Conservation (phyloP, 2,113 vertebrate genomes). For the Meriones unguiculatus region DNA sequence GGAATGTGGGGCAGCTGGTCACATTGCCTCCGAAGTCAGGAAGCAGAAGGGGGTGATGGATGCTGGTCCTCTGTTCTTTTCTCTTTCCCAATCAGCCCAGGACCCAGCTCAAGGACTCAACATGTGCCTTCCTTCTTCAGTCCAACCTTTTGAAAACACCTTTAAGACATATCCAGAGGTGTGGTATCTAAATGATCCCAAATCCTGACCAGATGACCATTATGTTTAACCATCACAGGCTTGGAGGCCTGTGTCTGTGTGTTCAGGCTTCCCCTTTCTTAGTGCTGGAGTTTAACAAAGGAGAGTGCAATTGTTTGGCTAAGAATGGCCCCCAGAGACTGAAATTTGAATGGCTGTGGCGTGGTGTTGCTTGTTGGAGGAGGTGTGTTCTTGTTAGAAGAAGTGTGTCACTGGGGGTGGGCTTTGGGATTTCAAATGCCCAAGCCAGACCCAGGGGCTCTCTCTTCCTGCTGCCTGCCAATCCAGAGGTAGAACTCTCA, state of each 20-base stretch:
- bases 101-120: background rate
- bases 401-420: background rate
- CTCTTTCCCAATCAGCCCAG: background rate
- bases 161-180: background rate
- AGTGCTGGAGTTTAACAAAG: conserved; percentile 3
- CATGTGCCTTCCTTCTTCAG: background rate
- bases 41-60: background rate
- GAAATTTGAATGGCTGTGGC: background rate
- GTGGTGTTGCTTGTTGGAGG: too few relatives aligned
- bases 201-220: background rate
- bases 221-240: background rate
- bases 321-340: background rate
- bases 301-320: background rate
- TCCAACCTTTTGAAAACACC: background rate
- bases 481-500: too few relatives aligned
- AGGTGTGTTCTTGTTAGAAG: background rate
- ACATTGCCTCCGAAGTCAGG: background rate
- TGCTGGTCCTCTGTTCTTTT: too few relatives aligned
- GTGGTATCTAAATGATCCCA: background rate
- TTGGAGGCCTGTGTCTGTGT: background rate
- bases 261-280: background rate
- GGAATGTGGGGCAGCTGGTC: background rate
- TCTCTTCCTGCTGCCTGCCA: background rate
- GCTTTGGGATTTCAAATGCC: background rate
- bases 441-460: background rate